Base-by-base conservation (phyloP, 2,888 invertebrate species). In the Eupithecia subumbrata region DNA sequence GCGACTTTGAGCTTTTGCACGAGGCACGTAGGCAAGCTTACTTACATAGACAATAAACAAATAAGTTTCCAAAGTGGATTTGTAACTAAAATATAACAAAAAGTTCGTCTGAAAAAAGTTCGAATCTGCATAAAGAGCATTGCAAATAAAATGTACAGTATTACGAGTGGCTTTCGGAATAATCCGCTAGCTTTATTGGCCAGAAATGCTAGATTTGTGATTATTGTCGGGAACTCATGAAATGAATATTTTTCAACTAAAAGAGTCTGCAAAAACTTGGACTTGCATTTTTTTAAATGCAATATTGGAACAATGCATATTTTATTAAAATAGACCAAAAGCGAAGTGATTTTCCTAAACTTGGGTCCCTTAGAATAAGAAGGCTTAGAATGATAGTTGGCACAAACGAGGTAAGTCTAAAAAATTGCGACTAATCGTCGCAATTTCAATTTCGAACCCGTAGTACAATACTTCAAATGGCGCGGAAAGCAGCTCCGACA, bases 131-230 rank as follows among this genome's bases (percentile, higher is more conserved):
- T 77, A 76, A 75, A 81, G 82, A 78, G 79, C 79, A 78, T 18
- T 81, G 80, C 79, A 82, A 77, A 80, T 80, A 81, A 81, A 79
- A 77, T 79, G 78, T 72, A 67, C 71, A 48, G 74, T 72, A 77
- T 79, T 76, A 80, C 84, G 81, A 80, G 78, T 81, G 77, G 70
- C 73, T 78, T 81, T 69, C 48, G 81, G 80, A 84, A 86, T 88
- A 85, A 68, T 73, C 82, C 75, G 80, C 77, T 64, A 75, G 76
- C 84, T 88, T 87, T 87, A 87, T 87, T 84, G 85, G 84, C 82
- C 83, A 77, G 81, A 82, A 83, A 82, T 74, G 75, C 81, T 76
- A 84, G 79, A 78, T 80, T 80, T 79, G 80, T 77, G 73, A 81
- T 79, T 86, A 86, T 84, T 68, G 68, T 25, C 40, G 16, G 60